These are phyloP conservation scores for Jacana jacana DNA, from an alignment of 2,113 vertebrate species.

Conservation along the genomic window DNA sequence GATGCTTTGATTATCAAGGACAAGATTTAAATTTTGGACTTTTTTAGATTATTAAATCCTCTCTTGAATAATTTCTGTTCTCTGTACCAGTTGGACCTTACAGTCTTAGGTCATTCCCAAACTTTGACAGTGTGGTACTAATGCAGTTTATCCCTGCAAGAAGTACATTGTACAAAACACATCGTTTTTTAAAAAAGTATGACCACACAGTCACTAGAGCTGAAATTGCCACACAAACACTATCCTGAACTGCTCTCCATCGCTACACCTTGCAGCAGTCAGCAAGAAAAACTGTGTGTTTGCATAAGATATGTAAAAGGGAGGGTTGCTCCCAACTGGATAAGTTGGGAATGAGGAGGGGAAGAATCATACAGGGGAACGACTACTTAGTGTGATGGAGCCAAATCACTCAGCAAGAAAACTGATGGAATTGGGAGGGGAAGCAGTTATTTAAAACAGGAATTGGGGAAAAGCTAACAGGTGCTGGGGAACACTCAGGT, in stretches of 20 bases:
- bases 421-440: neutral
- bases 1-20: neutral
- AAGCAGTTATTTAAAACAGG: neutral
- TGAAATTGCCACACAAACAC: neutral
- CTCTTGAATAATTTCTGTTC: neutral
- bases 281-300: neutral
- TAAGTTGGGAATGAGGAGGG: neutral
- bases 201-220: neutral
- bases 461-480: conserved; percentile 35
- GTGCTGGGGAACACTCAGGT: conserved; percentile 44
- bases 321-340: neutral
- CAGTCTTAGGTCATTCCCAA: neutral
- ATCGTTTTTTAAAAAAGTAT: neutral
- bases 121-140: neutral
- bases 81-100: neutral
- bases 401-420: neutral
- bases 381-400: neutral
- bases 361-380: neutral
- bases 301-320: neutral
- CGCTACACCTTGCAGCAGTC: neutral
- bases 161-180: neutral
- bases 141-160: neutral
- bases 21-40: neutral
- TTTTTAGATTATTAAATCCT: neutral
- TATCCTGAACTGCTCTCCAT: neutral